These are phyloP conservation scores for Zaprionus ornatus DNA, from an alignment of 1,140 invertebrate species.

Conservation along the genomic window DNA sequence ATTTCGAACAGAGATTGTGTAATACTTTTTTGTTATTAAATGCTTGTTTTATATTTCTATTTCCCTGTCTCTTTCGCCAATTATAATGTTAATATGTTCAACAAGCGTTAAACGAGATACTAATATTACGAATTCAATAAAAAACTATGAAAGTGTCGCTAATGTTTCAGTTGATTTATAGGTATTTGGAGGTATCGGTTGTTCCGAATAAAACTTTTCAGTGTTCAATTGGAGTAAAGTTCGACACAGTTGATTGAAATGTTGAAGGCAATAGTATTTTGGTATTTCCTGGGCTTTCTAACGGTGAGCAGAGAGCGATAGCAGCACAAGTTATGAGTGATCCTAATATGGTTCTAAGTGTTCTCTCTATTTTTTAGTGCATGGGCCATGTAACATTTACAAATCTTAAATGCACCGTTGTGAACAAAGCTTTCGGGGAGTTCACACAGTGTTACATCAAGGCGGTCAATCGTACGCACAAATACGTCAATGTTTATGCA, in stretches of 20 bases:
- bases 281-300: not conserved
- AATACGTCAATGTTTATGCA: constrained; percentile 5
- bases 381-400: constrained; percentile 30
- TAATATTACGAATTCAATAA: too few species aligned
- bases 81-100: not conserved
- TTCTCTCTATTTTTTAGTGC: not conserved
- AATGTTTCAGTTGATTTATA: not conserved
- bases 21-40: not conserved
- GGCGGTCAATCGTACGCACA: constrained; percentile 39
- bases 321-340: not conserved
- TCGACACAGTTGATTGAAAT: not conserved
- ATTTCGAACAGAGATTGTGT: not conserved
- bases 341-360: not conserved
- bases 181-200: not conserved
- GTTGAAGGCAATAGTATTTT: not conserved
- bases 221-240: not conserved
- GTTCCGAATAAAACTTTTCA: not conserved
- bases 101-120: not conserved
- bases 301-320: not conserved
- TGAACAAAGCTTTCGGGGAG: not conserved
- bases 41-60: not conserved
- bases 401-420: constrained; percentile 39
- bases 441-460: constrained; percentile 44
- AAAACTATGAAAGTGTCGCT: not conserved
- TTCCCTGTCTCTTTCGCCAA: not conserved